Conservation (phyloP, 2,113 vertebrate genomes). For the Colossoma macropomum region DNA sequence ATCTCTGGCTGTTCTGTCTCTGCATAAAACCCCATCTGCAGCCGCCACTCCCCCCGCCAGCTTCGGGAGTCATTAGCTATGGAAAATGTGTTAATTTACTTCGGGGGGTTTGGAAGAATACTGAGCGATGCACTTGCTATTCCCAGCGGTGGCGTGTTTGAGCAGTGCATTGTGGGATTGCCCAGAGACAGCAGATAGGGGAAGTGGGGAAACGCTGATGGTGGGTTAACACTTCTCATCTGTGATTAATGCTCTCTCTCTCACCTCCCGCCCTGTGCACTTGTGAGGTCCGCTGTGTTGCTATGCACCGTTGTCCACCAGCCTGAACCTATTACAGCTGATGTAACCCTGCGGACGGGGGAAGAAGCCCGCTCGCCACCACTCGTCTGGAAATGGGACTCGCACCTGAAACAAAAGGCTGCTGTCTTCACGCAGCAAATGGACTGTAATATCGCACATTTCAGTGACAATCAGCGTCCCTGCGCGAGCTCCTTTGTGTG, state of each 20-base stretch:
- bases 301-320: conserved; percentile 15
- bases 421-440: background rate
- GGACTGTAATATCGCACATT: conserved; percentile 31
- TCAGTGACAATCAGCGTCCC: conserved; percentile 22
- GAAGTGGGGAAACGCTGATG: conserved; percentile 16
- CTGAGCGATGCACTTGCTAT: background rate
- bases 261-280: conserved; percentile 35
- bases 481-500: conserved; percentile 28
- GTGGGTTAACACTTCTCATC: conserved; percentile 43
- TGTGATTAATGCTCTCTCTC: conserved; percentile 47
- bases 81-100: conserved; percentile 49
- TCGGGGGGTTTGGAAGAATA: conserved; percentile 16
- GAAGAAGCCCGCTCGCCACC: background rate
- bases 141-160: conserved; percentile 3
- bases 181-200: background rate
- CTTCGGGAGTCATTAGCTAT: conserved; percentile 34
- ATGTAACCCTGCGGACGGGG: background rate
- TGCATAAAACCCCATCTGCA: conserved; percentile 33
- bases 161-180: conserved; percentile 41
- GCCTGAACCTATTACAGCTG: conserved; percentile 18
- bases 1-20: conserved; percentile 25
- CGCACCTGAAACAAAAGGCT: conserved; percentile 17
- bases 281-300: conserved; percentile 39
- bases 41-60: conserved; percentile 4
- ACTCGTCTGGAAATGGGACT: background rate